These are phyloP conservation scores for Aporophyla lueneburgensis DNA, from an alignment of 2,888 invertebrate species.

Conservation along the genomic window DNA sequence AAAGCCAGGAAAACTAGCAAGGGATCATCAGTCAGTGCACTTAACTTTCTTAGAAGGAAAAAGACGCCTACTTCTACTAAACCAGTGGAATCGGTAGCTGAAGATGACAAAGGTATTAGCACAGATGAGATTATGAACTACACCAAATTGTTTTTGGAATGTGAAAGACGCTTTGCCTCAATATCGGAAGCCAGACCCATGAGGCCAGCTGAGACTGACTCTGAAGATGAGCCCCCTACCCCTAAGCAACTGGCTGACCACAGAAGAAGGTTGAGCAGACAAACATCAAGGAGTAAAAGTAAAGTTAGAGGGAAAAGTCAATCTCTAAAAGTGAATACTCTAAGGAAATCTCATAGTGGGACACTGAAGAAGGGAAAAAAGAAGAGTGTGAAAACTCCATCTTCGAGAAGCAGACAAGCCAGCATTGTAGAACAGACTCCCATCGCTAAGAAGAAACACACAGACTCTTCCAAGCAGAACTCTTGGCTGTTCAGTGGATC, in stretches of 20 bases:
- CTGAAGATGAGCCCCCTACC: constrained; percentile 83
- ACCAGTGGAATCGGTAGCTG: constrained; percentile 84
- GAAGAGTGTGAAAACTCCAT: constrained; percentile 82
- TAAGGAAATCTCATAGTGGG: constrained; percentile 87
- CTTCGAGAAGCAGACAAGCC: constrained; percentile 83
- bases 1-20: constrained; percentile 86
- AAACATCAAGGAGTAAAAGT: constrained; percentile 88
- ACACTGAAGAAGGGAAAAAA: constrained; percentile 87
- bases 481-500: constrained; percentile 86
- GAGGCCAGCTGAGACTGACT: constrained; percentile 80
- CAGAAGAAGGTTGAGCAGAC: constrained; percentile 85
- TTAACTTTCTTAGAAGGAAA: constrained; percentile 85
- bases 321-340: constrained; percentile 85
- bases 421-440: constrained; percentile 86
- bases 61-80: constrained; percentile 84
- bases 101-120: constrained; percentile 79
- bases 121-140: constrained; percentile 83
- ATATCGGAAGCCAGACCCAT: constrained; percentile 74
- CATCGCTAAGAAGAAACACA: constrained; percentile 81
- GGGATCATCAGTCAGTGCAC: constrained; percentile 85
- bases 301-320: constrained; percentile 88
- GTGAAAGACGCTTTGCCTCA: constrained; percentile 82
- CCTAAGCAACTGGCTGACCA: constrained; percentile 83
- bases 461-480: constrained; percentile 82
- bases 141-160: constrained; percentile 85